Percentiles rank a stretch among this genome's conserved stretches.
These are phyloP conservation scores for Megaceryle alcyon DNA, from an alignment of 2,797 vertebrate genomes.

Conservation along the genomic window DNA sequence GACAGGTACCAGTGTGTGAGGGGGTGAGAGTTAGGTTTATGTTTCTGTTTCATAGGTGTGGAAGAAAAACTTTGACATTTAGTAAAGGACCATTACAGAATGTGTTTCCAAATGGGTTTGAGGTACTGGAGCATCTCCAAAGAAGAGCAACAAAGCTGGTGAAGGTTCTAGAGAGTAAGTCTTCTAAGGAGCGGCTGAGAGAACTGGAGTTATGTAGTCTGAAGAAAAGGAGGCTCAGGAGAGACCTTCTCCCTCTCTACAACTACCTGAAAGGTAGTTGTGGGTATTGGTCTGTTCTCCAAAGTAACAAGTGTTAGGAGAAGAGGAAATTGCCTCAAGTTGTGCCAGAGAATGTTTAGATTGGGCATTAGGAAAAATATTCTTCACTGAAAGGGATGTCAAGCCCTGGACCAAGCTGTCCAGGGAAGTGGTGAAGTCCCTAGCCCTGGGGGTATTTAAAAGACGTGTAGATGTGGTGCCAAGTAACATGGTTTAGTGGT, in stretches of 20 bases:
- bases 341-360: background rate
- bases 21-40: background rate
- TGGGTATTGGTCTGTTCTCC: background rate
- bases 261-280: background rate
- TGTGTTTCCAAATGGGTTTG: slow-evolving; percentile 11
- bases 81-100: background rate
- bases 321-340: background rate
- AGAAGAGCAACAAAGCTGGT: background rate
- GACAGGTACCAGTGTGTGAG: background rate
- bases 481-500: background rate
- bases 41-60: background rate
- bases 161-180: background rate
- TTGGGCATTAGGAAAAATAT: background rate
- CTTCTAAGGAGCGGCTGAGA: background rate
- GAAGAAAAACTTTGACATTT: slow-evolving; percentile 10
- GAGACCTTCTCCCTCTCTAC: background rate
- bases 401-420: background rate
- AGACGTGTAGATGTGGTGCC: background rate
- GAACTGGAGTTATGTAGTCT: background rate
- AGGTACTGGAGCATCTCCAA: background rate
- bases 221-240: background rate
- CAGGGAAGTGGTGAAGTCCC: background rate
- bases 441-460: background rate
- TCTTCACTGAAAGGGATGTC: background rate
- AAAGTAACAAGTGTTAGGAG: background rate